Evolutionary conservation across 2,113 vertebrate genomes (phyloP).

Genomic region (Turdus rufiventris): DNA sequence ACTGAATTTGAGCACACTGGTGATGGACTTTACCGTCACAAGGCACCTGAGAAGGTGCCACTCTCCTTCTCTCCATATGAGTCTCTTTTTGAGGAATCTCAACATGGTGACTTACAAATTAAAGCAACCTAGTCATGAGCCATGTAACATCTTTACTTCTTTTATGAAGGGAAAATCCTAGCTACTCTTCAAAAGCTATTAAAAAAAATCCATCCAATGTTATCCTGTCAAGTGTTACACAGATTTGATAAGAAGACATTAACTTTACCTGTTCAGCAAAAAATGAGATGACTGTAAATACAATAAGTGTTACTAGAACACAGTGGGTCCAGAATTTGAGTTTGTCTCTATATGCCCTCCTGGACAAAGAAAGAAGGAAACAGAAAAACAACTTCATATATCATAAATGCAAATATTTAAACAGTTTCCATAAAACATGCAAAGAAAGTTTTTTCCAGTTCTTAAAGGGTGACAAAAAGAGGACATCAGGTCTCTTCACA

Average conservation of each 20-base stretch:
- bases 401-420: background rate
- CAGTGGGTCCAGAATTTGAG: slow-evolving; percentile 99
- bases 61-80: background rate
- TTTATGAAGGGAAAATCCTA: background rate
- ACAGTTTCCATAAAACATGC: background rate
- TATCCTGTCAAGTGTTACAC: background rate
- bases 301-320: slow-evolving; percentile 88
- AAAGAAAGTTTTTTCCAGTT: background rate
- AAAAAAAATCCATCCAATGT: background rate
- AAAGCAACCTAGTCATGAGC: background rate
- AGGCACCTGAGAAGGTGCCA: background rate
- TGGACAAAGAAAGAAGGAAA: slow-evolving; percentile 64
- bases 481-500: rapidly evolving
- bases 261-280: slow-evolving; percentile 94
- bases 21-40: background rate
- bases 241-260: background rate
- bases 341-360: slow-evolving; percentile 93
- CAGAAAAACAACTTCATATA: background rate
- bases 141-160: background rate
- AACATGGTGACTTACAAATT: background rate
- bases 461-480: background rate
- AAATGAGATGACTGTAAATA: slow-evolving; percentile 95
- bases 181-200: background rate
- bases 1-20: background rate
- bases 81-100: background rate